These are phyloP conservation scores for Encarsia formosa DNA, from an alignment of 2,888 invertebrate genomes.

Conservation along the genomic window DNA sequence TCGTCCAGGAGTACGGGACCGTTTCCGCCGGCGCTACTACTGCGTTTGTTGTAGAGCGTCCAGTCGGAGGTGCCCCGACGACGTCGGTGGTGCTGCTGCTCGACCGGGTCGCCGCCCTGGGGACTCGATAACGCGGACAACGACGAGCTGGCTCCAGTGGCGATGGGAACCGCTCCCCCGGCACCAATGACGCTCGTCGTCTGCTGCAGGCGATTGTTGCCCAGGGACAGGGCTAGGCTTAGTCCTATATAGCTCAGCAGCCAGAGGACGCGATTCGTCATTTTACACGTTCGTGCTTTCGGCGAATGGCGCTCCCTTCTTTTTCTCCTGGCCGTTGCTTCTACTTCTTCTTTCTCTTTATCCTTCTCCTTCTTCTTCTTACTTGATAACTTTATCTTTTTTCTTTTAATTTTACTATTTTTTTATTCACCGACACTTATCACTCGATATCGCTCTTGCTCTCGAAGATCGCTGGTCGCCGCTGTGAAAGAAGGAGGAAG, in stretches of 20 bases:
- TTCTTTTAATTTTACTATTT: too few species aligned
- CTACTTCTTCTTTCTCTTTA: background rate
- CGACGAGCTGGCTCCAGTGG: too few species aligned
- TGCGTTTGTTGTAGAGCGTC: conserved; percentile 35
- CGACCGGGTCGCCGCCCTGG: background rate
- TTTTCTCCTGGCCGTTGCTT: background rate
- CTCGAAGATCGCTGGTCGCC: conserved; percentile 1
- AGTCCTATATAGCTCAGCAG: conserved; percentile 46
- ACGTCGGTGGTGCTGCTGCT: conserved; percentile 17
- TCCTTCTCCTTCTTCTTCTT: too few species aligned
- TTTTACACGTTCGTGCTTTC: conserved; percentile 23
- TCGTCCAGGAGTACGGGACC: conserved; percentile 17
- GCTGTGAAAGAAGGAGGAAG: conserved; percentile 3
- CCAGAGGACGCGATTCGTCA: conserved; percentile 47
- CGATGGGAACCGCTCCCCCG: too few species aligned
- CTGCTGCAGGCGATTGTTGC: conserved; percentile 36
- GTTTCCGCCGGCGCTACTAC: background rate
- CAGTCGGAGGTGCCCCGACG: conserved; percentile 36
- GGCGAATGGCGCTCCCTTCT: conserved; percentile 3
- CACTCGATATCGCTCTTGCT: too few species aligned
- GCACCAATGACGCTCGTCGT: conserved; percentile 40
- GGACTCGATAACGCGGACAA: too few species aligned
- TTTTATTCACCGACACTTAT: too few species aligned
- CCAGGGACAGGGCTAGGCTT: conserved; percentile 44
- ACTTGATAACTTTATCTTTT: too few species aligned